Base-by-base conservation (phyloP, 53 echinoderm and acorn worm species). In the Holothuria scabra region DNA sequence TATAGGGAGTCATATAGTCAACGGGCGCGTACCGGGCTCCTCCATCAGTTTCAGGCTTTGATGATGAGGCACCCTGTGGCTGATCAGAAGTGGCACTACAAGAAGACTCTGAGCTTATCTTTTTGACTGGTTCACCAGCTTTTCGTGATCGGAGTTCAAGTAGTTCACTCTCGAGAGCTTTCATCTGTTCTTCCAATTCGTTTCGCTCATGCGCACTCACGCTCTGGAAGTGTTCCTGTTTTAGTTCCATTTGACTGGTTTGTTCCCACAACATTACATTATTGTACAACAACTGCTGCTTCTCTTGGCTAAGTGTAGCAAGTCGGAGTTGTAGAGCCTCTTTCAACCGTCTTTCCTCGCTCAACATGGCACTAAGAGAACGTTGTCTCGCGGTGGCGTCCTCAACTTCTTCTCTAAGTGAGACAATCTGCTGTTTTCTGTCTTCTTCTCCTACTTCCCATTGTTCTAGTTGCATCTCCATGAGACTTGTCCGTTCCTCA, bases 251-350 rank as follows among this genome's bases (percentile, higher is more conserved):
- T 34, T 81, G 62, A 22, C 62, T 81, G 12, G 82, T 81, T 63
- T 81, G 82, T 33, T 81, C 82, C 82, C 82, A 81, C 22, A 81
- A 49, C 62, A 81, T 61, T 3, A 81, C 62, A 30, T 81, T 81
- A 34, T 81, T 64, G 62, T 59, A 41, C 12, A 81, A 48, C 41
- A 81, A 37, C 34, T 81, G 82, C 29, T 81, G 82, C 44, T 81
- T 81, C 64, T 81, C 82, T 38, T 81, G 62, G 7, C 34, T 41
- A 38, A 81, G 23, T 28, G 44, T 64, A 11, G 62, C 30, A 12
- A 81, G 18, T 0, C 65, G 82, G 28, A 63, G 65, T n/a, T 81
- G 62, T 14, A 81, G 61, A 25, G 82, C 62, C 41, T 81, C 82
- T 31, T 81, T 81, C 41, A 81, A n/a, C 20, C 82, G 82, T 14